phyloP scores from a whole-genome alignment of 1,140 invertebrate species.

The Tribolium castaneum region DNA sequence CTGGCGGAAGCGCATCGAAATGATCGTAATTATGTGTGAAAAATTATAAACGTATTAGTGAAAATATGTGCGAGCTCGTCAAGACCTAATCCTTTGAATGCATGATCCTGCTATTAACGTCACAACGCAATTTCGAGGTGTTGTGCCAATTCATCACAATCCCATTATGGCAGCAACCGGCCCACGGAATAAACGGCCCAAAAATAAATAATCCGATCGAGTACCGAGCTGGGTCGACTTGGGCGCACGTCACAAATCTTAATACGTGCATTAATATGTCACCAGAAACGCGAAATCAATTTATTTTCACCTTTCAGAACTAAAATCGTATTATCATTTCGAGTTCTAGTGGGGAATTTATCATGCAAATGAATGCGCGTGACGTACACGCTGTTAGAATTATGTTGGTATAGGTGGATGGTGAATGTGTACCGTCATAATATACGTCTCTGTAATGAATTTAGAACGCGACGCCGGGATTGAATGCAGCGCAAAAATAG shows the following conservation, averaged over 20 bases:
- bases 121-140: conserved; percentile 56
- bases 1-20: not conserved
- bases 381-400: conserved; percentile 48
- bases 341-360: conserved; percentile 59
- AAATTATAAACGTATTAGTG: conserved; percentile 35
- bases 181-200: conserved; percentile 44
- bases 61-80: not conserved
- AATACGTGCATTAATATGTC: conserved; percentile 64
- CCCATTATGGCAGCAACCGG: conserved; percentile 49
- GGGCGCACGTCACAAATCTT: conserved; percentile 58
- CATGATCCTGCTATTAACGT: conserved; percentile 56
- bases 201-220: conserved; percentile 49
- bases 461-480: conserved; percentile 40
- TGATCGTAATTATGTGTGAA: conserved; percentile 25
- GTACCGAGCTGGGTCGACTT: conserved; percentile 51
- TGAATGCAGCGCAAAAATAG: conserved; percentile 11
- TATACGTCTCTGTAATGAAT: conserved; percentile 48
- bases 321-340: conserved; percentile 62
- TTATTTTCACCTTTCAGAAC: conserved; percentile 62
- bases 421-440: conserved; percentile 46
- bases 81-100: conserved; percentile 47
- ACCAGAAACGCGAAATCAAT: conserved; percentile 63
- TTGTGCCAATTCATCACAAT: conserved; percentile 53
- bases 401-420: conserved; percentile 39
- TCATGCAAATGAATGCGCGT: conserved; percentile 61